Percentiles rank a stretch among this genome's conserved stretches.
Evolutionary conservation across 2,888 invertebrate species (phyloP).

Genomic region (Corythucha ciliata): DNA sequence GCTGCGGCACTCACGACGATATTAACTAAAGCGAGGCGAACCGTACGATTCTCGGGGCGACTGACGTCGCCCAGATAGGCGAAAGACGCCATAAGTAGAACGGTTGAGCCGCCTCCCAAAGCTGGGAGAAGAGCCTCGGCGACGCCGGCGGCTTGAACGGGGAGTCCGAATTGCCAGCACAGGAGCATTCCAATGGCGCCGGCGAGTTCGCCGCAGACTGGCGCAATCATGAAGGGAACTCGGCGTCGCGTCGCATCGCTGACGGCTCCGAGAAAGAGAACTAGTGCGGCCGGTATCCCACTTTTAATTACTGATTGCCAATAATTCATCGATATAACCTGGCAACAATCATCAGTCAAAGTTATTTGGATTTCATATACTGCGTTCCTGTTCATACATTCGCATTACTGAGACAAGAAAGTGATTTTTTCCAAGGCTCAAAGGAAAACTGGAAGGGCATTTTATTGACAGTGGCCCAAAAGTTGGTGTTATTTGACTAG

Average conservation of each 20-base stretch:
- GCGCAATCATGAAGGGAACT: slow-evolving; percentile 31
- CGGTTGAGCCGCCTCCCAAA: slow-evolving; percentile 31
- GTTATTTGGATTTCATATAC: slow-evolving; percentile 23
- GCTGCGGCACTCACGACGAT: slow-evolving; percentile 25
- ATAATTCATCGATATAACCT: slow-evolving; percentile 25
- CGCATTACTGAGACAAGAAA: slow-evolving; percentile 9
- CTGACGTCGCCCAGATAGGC: slow-evolving; percentile 33
- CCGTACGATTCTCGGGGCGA: slow-evolving; percentile 27
- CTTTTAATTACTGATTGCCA: slow-evolving; percentile 26
- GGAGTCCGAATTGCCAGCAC: slow-evolving; percentile 31
- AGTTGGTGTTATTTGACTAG: not conserved
- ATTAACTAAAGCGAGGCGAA: slow-evolving; percentile 31
- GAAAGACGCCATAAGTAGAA: slow-evolving; percentile 31
- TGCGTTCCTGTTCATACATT: slow-evolving; percentile 11
- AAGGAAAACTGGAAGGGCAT: not conserved
- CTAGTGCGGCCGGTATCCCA: slow-evolving; percentile 22
- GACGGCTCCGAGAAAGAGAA: slow-evolving; percentile 32
- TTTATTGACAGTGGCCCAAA: not conserved
- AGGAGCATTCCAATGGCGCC: slow-evolving; percentile 28
- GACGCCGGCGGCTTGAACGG: slow-evolving; percentile 31
- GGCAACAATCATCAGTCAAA: no score
- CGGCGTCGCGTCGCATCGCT: slow-evolving; percentile 31
- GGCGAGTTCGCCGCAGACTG: slow-evolving; percentile 31
- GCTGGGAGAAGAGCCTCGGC: slow-evolving; percentile 31
- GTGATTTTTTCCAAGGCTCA: not conserved